These are phyloP conservation scores for Lepilemur septentrionalis DNA, from an alignment of 2,797 vertebrate species.

Conservation along the genomic window DNA sequence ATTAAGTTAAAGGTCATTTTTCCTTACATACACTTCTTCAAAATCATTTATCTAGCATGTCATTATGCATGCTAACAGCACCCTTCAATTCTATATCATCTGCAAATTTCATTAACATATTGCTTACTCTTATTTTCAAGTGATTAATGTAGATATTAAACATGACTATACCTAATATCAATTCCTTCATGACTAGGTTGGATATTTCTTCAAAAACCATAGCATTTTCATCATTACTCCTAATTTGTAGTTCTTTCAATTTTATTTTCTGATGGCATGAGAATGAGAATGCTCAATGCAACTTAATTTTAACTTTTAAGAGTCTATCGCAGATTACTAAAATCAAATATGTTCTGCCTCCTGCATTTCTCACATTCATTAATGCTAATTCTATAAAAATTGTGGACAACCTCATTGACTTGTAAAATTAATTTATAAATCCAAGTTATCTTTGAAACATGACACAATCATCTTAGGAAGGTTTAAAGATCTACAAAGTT, in stretches of 20 bases:
- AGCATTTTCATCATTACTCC: conserved; percentile 2
- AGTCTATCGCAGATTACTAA: conserved; percentile 29
- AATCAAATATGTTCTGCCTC: conserved; percentile 41
- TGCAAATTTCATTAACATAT: conserved; percentile 64
- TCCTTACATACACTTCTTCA: not conserved
- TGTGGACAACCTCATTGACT: conserved; percentile 12
- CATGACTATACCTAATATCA: not conserved
- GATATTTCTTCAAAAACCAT: conserved; percentile 46
- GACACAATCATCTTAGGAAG: not conserved
- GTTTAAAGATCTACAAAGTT: not conserved
- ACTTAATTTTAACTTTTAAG: conserved; percentile 60
- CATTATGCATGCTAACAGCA: not conserved
- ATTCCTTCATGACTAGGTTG: not conserved
- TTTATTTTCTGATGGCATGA: conserved; percentile 45
- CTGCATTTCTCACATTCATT: conserved; percentile 37
- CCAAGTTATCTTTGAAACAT: conserved; percentile 37
- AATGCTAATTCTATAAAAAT: conserved; percentile 31
- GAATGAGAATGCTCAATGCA: conserved; percentile 33
- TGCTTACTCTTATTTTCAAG: conserved; percentile 53
- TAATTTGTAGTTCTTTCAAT: conserved; percentile 33
- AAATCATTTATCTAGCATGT: conserved; percentile 22
- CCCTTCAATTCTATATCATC: conserved; percentile 45
- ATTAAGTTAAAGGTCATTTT: conserved; percentile 51
- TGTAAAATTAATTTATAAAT: conserved; percentile 61
- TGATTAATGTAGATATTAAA: conserved; percentile 68